These are phyloP conservation scores for Macrobrachium nipponense DNA, from an alignment of 1,140 invertebrate species.

Conservation along the genomic window DNA sequence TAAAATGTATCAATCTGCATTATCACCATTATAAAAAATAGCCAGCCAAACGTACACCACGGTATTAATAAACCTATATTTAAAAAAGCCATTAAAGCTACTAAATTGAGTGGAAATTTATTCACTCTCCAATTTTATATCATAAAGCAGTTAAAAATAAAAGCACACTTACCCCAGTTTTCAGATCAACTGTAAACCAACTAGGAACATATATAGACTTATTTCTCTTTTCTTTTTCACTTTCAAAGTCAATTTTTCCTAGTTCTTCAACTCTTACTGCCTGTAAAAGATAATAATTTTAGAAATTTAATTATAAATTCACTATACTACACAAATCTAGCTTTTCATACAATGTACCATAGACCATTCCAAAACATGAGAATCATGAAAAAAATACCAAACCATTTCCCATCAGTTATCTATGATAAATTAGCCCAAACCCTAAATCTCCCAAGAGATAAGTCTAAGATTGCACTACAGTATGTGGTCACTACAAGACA, in stretches of 20 bases:
- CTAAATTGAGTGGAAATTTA: neutral
- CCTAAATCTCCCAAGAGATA: too few species aligned
- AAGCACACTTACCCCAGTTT: slow-evolving; percentile 85
- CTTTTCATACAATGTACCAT: neutral
- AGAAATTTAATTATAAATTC: neutral
- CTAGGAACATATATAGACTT: slow-evolving; percentile 97
- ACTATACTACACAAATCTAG: neutral
- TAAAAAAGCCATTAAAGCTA: too few species aligned
- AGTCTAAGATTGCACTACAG: too few species aligned
- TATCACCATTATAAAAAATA: too few species aligned
- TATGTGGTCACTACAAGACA: too few species aligned
- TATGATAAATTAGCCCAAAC: too few species aligned
- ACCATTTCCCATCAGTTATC: too few species aligned
- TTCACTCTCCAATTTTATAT: neutral
- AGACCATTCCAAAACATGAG: neutral
- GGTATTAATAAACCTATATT: too few species aligned
- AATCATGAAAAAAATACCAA: too few species aligned
- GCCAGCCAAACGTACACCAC: too few species aligned
- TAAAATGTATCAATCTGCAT: too few species aligned
- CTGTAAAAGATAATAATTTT: slow-evolving; percentile 67
- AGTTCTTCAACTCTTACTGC: slow-evolving; percentile 92
- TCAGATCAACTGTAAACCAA: slow-evolving; percentile 99
- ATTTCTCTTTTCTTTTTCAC: slow-evolving; percentile 90
- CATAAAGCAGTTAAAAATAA: neutral
- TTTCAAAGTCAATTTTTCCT: slow-evolving; percentile 92